These are phyloP conservation scores for Listronotus oregonensis DNA, from an alignment of 1,140 invertebrate species.

Conservation along the genomic window DNA sequence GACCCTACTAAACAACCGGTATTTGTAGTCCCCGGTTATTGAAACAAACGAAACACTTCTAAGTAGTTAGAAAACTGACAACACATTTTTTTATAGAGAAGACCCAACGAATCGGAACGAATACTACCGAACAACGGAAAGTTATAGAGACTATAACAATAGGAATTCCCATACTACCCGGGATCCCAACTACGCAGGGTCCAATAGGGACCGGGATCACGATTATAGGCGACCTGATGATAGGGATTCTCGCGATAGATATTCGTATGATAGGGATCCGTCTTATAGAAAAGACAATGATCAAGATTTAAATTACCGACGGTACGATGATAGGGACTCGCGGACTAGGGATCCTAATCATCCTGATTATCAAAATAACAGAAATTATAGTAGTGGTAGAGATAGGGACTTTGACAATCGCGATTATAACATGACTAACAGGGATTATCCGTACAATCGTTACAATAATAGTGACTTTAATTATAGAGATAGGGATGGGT, in stretches of 20 bases:
- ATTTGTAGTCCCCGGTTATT: conserved; percentile 33
- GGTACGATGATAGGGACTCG: conserved; percentile 20
- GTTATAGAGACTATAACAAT: conserved; percentile 22
- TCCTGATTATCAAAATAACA: conserved; percentile 13
- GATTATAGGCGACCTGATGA: no score
- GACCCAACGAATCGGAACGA: conserved; percentile 18
- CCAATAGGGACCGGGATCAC: conserved; percentile 11
- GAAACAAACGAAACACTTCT: conserved; percentile 9
- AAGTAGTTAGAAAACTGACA: conserved; percentile 28
- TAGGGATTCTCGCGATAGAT: no score
- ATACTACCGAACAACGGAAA: conserved; percentile 8
- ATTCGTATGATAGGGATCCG: conserved; percentile 6
- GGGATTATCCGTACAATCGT: not conserved
- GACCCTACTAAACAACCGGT: conserved; percentile 19
- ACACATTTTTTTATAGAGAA: conserved; percentile 29
- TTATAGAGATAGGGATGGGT: conserved; percentile 11
- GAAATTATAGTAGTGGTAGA: not conserved
- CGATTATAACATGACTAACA: not conserved
- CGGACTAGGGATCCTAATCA: conserved; percentile 5
- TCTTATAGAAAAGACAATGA: not conserved
- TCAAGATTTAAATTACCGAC: not conserved
- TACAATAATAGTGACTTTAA: not conserved
- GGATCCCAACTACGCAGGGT: conserved; percentile 10
- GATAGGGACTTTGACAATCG: conserved; percentile 4
- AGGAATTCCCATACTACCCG: conserved; percentile 11